phyloP scores from a whole-genome alignment of 1,140 invertebrate genomes.

The Halesus radiatus region DNA sequence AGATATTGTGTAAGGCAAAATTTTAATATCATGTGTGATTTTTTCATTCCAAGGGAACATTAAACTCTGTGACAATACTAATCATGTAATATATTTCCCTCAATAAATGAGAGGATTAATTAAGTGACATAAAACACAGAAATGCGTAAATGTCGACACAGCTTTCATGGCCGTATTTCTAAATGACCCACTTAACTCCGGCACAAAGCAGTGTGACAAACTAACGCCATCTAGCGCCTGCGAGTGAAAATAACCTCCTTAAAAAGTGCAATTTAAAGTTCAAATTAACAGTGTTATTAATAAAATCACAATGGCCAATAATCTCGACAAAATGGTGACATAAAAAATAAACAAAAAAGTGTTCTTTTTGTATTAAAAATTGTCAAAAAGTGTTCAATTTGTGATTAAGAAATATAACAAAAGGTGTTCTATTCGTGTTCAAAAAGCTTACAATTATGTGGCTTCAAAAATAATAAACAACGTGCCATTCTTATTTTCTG shows the following conservation, averaged over 20 bases:
- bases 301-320: neutral
- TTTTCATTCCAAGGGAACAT: neutral
- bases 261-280: conserved; percentile 2
- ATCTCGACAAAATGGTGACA: neutral
- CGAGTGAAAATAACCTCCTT: neutral
- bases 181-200: neutral
- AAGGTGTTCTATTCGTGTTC: neutral
- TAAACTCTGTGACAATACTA: conserved; percentile 3
- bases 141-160: conserved; percentile 25
- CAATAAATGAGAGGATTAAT: conserved; percentile 38
- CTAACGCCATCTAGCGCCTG: conserved; percentile 5
- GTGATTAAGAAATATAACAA: neutral
- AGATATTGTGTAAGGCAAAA: neutral
- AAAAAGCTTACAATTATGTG: neutral
- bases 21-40: neutral
- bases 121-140: conserved; percentile 27
- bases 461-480: no score
- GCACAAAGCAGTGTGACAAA: neutral
- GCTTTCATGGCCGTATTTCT: conserved; percentile 13
- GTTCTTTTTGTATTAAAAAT: neutral
- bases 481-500: no score
- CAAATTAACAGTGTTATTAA: neutral
- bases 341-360: neutral
- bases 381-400: neutral
- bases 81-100: conserved; percentile 29